phyloP scores from a whole-genome alignment of 1,140 invertebrate genomes.

The Holotrichia oblita region DNA sequence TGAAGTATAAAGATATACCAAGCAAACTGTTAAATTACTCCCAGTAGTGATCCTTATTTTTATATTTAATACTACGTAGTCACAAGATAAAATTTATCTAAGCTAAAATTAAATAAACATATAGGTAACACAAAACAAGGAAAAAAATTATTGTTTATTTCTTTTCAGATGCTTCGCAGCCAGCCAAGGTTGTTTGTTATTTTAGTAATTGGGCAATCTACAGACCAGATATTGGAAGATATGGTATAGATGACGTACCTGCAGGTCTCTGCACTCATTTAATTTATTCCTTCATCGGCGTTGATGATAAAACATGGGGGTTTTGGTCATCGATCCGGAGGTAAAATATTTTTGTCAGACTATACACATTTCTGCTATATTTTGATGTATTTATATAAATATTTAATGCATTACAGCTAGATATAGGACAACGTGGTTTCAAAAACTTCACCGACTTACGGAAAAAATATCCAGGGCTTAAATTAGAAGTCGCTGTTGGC shows the following conservation, averaged over 20 bases:
- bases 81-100: no score
- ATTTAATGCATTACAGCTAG: slow-evolving; percentile 64
- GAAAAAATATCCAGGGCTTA: slow-evolving; percentile 75
- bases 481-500: slow-evolving; percentile 83
- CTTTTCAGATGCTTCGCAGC: slow-evolving; percentile 51
- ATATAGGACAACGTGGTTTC: slow-evolving; percentile 80
- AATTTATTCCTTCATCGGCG: slow-evolving; percentile 91
- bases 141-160: no score
- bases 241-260: slow-evolving; percentile 84
- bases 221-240: slow-evolving; percentile 80
- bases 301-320: slow-evolving; percentile 81
- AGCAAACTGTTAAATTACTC: no score
- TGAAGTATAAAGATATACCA: no score
- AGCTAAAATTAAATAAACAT: no score
- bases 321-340: slow-evolving; percentile 83
- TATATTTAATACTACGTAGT: no score
- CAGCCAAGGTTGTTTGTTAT: slow-evolving; percentile 82
- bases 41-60: no score
- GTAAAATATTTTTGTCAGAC: slow-evolving; percentile 60
- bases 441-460: slow-evolving; percentile 82
- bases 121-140: no score
- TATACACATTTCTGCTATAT: neutral
- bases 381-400: neutral
- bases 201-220: slow-evolving; percentile 95
- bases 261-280: slow-evolving; percentile 85